Base-by-base conservation (phyloP, 2,113 vertebrate species). In the Sminthopsis crassicaudata region DNA sequence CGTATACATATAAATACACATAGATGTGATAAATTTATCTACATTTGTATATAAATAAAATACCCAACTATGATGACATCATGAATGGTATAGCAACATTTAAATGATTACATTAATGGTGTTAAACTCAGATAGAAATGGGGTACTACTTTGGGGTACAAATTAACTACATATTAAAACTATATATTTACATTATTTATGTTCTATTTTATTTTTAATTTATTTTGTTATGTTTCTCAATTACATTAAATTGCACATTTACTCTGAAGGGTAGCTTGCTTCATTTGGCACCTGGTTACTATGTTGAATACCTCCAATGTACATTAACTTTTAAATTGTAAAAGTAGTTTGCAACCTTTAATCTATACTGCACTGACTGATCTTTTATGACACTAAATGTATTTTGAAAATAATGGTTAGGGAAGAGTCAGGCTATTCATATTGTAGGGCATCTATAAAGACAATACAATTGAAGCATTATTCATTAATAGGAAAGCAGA, bases 371-470 rank as follows among this genome's bases (percentile, higher is more conserved):
- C n/a, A 93, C 90, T 22, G n/a, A 92, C n/a, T 92, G 90, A 16
- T 46, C 94, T 91, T 93, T 51, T 93, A 89, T 93, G 67, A 89
- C 12, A 91, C 48, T 92, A 51, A 89, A 89, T 89, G 46, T 46
- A 93, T 91, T 53, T 53, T 30, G 36, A 51, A 55, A 93, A 88
- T 84, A 42, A 42, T 90, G 67, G 67, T 42, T 22, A 84, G 16
- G n/a, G 12, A 67, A 57, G 2, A 55, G 57, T 0, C 36, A 84
- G 55, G n/a, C 30, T 46, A 46, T 19, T 57, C 9, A 93, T 89
- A 54, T 91, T 54, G 90, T 84, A 24, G 26, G 76, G 54, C 22
- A 90, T 88, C 24, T 46, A 25, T 76, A 89, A 76, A 48, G 91
- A 55, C 89, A 91, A 53, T 67, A 48, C 2, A 88, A 52, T 19